Conservation (phyloP, 2,888 invertebrate genomes). For the Falcaria lacertinaria region DNA sequence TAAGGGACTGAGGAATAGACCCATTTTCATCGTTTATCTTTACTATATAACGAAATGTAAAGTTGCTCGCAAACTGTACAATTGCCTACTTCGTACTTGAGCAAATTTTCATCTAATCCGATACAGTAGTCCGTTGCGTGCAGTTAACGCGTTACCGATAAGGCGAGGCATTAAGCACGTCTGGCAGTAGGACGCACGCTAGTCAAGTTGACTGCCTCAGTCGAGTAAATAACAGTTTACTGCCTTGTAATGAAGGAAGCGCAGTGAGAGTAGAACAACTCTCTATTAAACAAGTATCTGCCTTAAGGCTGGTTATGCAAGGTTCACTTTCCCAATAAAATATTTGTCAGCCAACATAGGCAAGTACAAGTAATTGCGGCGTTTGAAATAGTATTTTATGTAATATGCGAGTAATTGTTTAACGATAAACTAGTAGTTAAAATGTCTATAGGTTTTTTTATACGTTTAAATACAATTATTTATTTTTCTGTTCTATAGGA, state of each 20-base stretch:
- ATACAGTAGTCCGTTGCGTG: not conserved
- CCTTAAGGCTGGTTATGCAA: not conserved
- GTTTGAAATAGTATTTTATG: not conserved
- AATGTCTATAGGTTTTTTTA: too few relatives aligned
- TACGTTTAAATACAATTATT: too few relatives aligned
- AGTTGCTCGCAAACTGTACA: not conserved
- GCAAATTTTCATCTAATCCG: not conserved
- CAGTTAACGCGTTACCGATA: not conserved
- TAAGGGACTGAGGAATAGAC: too few relatives aligned
- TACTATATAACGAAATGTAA: not conserved
- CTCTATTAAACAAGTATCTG: not conserved
- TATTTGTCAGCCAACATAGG: not conserved
- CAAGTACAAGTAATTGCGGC: not conserved
- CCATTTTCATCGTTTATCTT: too few relatives aligned
- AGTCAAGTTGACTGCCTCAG: not conserved
- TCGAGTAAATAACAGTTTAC: not conserved
- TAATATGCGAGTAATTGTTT: not conserved
- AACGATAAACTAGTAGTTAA: too few relatives aligned
- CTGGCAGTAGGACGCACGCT: not conserved
- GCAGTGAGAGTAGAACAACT: constrained; percentile 1
- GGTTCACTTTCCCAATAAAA: not conserved
- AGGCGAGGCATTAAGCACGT: not conserved
- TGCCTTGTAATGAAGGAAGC: not conserved
- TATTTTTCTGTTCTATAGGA: too few relatives aligned
- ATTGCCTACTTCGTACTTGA: not conserved